Conservation (phyloP, 92 coral and sea anemone species). For the Epizoanthus illoricatus region DNA sequence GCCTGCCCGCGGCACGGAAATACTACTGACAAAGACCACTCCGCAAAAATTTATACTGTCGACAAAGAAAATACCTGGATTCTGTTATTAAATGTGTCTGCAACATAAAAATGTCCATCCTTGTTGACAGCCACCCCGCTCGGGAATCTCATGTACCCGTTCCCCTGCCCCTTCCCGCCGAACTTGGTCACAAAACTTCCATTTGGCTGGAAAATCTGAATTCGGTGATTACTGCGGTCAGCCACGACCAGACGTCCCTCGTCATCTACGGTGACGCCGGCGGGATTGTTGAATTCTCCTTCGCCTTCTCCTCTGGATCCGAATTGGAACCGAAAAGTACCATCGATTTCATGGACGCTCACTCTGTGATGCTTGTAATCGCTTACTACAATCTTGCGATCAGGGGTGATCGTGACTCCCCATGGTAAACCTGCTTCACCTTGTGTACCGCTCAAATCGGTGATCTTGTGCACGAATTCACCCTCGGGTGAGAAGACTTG, state of each 20-base stretch:
- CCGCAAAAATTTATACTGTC: conserved; percentile 43
- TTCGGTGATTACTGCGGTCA: conserved; percentile 77
- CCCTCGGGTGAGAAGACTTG: conserved; percentile 75
- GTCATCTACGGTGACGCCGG: conserved; percentile 73
- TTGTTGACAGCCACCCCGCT: conserved; percentile 77
- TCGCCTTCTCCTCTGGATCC: conserved; percentile 73
- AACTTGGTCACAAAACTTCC: conserved; percentile 75
- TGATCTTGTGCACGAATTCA: conserved; percentile 55
- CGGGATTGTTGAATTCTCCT: conserved; percentile 80
- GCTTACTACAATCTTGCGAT: conserved; percentile 63
- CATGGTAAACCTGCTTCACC: conserved; percentile 67
- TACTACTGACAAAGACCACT: too few relatives aligned
- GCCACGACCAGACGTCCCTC: conserved; percentile 77
- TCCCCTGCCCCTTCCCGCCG: conserved; percentile 79
- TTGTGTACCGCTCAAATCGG: not conserved
- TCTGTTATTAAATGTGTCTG: conserved; percentile 78
- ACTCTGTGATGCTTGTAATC: conserved; percentile 74
- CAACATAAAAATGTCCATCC: conserved; percentile 72
- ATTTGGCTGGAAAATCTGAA: conserved; percentile 79
- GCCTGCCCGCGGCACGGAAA: too few relatives aligned
- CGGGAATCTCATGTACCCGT: conserved; percentile 77
- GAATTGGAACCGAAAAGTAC: conserved; percentile 56
- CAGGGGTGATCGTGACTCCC: conserved; percentile 63
- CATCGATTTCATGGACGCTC: conserved; percentile 56
- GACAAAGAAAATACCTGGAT: conserved; percentile 78